These are phyloP conservation scores for Chascanopsetta lugubris DNA, from an alignment of 2,113 vertebrate genomes.

Conservation along the genomic window DNA sequence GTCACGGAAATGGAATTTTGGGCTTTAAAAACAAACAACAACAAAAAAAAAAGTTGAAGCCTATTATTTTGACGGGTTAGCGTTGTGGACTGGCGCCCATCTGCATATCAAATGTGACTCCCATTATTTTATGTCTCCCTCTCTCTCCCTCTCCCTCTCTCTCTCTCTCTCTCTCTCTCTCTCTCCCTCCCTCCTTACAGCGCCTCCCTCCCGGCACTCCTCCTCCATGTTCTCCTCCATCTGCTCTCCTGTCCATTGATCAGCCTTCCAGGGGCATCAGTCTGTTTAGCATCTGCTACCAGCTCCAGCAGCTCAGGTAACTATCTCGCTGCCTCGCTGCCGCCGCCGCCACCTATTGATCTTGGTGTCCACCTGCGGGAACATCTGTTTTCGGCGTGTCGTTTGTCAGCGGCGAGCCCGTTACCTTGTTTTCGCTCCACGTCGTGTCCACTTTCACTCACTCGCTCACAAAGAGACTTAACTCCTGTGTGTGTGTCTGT, in stretches of 20 bases:
- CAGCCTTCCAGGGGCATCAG: conserved; percentile 83
- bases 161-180: conserved; percentile 49
- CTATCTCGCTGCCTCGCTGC: conserved; percentile 78
- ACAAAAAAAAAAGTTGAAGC: conserved; percentile 67
- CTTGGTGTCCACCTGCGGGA: conserved; percentile 82
- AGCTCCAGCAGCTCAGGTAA: conserved; percentile 83
- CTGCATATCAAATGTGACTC: conserved; percentile 80
- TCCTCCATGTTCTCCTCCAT: conserved; percentile 81
- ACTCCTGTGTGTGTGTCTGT: conserved; percentile 46
- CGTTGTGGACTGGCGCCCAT: conserved; percentile 74
- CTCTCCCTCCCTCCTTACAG: conserved; percentile 58
- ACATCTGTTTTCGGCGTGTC: conserved; percentile 81
- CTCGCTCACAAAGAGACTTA: conserved; percentile 48
- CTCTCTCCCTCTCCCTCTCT: no score
- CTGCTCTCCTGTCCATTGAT: conserved; percentile 85
- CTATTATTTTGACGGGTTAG: conserved; percentile 73
- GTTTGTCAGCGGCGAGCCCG: conserved; percentile 74
- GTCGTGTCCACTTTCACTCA: conserved; percentile 72
- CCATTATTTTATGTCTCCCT: conserved; percentile 77
- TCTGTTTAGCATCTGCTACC: conserved; percentile 85
- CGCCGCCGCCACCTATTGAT: conserved; percentile 80
- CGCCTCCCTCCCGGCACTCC: conserved; percentile 74
- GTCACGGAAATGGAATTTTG: conserved; percentile 80
- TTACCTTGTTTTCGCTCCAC: conserved; percentile 66
- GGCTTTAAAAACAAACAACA: no score